Percentiles rank a stretch among this genome's conserved stretches.
phyloP scores from a whole-genome alignment of 1,140 invertebrate genomes.

The Lucilia sericata region DNA sequence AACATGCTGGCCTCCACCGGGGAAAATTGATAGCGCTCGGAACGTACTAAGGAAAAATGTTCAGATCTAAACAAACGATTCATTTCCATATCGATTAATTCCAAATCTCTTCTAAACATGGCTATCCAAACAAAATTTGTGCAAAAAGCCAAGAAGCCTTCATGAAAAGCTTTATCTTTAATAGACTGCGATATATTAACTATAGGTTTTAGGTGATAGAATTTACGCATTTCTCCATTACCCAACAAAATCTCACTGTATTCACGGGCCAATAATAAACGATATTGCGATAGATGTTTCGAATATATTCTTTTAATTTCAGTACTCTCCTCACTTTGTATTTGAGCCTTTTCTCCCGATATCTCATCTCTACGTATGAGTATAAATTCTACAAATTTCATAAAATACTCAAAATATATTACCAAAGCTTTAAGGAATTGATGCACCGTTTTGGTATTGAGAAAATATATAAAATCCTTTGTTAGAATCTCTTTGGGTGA shows the following conservation, averaged over 20 bases:
- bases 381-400: constrained; percentile 61
- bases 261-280: constrained; percentile 60
- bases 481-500: constrained; percentile 56
- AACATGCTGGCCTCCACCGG: constrained; percentile 55
- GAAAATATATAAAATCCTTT: constrained; percentile 56
- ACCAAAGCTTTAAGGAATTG: constrained; percentile 58
- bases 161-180: constrained; percentile 57
- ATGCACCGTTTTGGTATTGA: constrained; percentile 56
- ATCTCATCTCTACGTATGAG: constrained; percentile 61
- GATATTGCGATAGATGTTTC: constrained; percentile 57
- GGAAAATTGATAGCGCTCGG: constrained; percentile 54
- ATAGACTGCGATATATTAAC: constrained; percentile 58
- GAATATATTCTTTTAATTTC: constrained; percentile 60
- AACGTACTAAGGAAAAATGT: constrained; percentile 54
- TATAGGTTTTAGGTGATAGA: constrained; percentile 57
- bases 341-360: constrained; percentile 53
- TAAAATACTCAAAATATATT: constrained; percentile 65
- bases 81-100: constrained; percentile 62
- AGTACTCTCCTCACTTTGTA: constrained; percentile 60
- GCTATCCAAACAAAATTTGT: constrained; percentile 62
- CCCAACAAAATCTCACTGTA: constrained; percentile 60
- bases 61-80: constrained; percentile 63
- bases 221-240: constrained; percentile 54
- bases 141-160: constrained; percentile 58
- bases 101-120: constrained; percentile 58